phyloP scores from a whole-genome alignment of 2,888 invertebrate genomes.

The Hedya salicella region DNA sequence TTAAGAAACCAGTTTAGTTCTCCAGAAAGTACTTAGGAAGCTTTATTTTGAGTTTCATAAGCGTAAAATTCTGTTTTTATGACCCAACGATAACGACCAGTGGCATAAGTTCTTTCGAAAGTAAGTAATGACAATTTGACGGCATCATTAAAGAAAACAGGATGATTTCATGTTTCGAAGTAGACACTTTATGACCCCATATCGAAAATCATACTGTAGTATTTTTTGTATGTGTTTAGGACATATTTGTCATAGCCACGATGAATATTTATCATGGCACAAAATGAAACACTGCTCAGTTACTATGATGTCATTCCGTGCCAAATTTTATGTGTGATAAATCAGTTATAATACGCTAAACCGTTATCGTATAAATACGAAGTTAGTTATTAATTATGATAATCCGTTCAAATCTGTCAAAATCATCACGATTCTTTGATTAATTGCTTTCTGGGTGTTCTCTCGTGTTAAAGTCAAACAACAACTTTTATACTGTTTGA shows the following conservation, averaged over 20 bases:
- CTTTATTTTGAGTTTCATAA: slow-evolving; percentile 19
- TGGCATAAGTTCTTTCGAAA: slow-evolving; percentile 33
- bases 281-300: slow-evolving; percentile 24
- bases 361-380: slow-evolving; percentile 37
- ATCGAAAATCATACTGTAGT: slow-evolving; percentile 7
- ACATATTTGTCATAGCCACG: slow-evolving; percentile 4
- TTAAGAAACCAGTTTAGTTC: slow-evolving; percentile 33
- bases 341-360: slow-evolving; percentile 32
- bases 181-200: slow-evolving; percentile 7
- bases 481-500: background rate
- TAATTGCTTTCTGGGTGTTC: slow-evolving; percentile 39
- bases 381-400: slow-evolving; percentile 40
- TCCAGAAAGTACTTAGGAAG: slow-evolving; percentile 12
- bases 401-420: slow-evolving; percentile 39
- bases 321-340: slow-evolving; percentile 27
- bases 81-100: slow-evolving; percentile 35
- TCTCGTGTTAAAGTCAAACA: slow-evolving; percentile 12
- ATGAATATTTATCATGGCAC: slow-evolving; percentile 28
- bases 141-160: slow-evolving; percentile 26
- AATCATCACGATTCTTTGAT: slow-evolving; percentile 39
- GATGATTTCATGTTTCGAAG: slow-evolving; percentile 11
- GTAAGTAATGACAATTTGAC: slow-evolving; percentile 30
- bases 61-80: slow-evolving; percentile 35
- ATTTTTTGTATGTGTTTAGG: slow-evolving; percentile 10
- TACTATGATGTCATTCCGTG: slow-evolving; percentile 34